Percentiles rank a stretch among this genome's conserved stretches.
Conservation (phyloP, 2,113 vertebrate genomes). For the Syrmaticus mikado region DNA sequence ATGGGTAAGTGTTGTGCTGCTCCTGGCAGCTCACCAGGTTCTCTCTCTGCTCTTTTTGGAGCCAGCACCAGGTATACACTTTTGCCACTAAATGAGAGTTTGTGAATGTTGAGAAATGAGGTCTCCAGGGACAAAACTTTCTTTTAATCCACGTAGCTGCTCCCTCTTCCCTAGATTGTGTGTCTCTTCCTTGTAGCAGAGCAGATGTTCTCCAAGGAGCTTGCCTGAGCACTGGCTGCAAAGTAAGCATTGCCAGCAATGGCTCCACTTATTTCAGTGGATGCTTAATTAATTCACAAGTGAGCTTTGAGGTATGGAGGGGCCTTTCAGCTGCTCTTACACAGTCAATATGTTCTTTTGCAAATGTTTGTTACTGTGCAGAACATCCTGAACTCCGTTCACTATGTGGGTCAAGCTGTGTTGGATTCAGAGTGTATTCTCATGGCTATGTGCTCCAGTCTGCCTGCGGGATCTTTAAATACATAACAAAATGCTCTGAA, state of each 20-base stretch:
- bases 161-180: background rate
- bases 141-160: background rate
- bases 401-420: accelerated
- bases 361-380: accelerated
- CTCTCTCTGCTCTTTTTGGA: background rate
- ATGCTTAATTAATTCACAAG: background rate
- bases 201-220: background rate
- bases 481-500: background rate
- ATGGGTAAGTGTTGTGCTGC: background rate
- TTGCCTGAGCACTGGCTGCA: background rate
- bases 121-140: background rate
- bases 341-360: background rate
- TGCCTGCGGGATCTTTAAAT: background rate
- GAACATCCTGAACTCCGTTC: background rate
- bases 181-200: background rate
- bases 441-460: background rate
- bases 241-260: background rate
- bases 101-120: background rate
- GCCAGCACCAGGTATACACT: background rate
- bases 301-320: background rate
- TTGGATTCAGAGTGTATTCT: background rate
- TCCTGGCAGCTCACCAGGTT: background rate
- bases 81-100: background rate
- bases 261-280: background rate
- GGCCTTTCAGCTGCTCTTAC: background rate